Percentiles rank a stretch among this genome's conserved stretches.
These are phyloP conservation scores for Ferrisia virgata DNA, from an alignment of 2,888 invertebrate genomes.

Conservation along the genomic window DNA sequence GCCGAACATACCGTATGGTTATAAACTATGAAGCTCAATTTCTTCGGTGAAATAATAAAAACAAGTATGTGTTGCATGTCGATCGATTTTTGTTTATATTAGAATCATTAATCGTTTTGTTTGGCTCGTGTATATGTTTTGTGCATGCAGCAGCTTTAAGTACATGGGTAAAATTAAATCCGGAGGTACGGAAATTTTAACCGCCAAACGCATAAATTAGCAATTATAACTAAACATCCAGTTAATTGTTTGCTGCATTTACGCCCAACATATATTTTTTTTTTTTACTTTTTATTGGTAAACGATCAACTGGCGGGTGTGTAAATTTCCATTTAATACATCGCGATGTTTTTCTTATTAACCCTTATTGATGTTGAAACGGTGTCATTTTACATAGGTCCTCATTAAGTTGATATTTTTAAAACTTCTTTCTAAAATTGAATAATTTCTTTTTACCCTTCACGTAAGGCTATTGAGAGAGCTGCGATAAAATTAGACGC, in stretches of 20 bases:
- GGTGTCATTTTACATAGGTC: not conserved
- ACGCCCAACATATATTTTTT: not conserved
- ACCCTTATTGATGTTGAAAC: not conserved
- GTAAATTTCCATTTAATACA: slow-evolving; percentile 1
- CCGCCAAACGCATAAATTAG: not conserved
- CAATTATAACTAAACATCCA: not conserved
- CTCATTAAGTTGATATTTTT: slow-evolving; percentile 3
- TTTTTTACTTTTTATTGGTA: not conserved
- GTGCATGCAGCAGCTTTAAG: too few relatives aligned
- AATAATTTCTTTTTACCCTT: not conserved
- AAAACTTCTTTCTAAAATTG: slow-evolving; percentile 10
- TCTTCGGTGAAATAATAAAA: not conserved
- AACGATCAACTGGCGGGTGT: not conserved
- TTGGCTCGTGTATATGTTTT: too few relatives aligned
- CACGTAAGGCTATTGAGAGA: not conserved
- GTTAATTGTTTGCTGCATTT: not conserved
- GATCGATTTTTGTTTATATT: too few relatives aligned
- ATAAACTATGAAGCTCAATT: not conserved
- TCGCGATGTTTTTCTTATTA: not conserved
- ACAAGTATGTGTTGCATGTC: too few relatives aligned
- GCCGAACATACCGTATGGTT: not conserved
- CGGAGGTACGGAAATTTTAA: not conserved
- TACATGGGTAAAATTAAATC: too few relatives aligned
- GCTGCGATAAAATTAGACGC: slow-evolving; percentile 4
- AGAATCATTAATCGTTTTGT: not conserved